Percentiles rank a stretch among this genome's conserved stretches.
These are phyloP conservation scores for Pseudorhiza aurosa DNA, from an alignment of 30 jellyfish, hydroid and myxozoan species.

Conservation along the genomic window DNA sequence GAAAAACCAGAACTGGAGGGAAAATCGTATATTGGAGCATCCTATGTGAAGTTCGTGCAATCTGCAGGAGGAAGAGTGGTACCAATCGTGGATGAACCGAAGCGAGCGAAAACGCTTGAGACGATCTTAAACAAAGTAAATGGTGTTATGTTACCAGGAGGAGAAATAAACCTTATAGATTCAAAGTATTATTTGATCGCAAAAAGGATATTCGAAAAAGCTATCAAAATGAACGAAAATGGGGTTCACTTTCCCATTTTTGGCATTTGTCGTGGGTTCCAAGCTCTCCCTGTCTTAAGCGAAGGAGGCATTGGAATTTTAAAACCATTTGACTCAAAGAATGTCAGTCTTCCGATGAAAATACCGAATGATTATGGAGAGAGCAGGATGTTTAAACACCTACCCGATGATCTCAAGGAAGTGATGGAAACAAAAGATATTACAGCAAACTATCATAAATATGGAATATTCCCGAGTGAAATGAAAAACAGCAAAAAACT, in stretches of 20 bases:
- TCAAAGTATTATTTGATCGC: slow-evolving; percentile 59
- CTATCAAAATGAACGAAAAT: slow-evolving; percentile 34
- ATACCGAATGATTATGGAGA: slow-evolving; percentile 34
- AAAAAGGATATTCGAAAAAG: slow-evolving; percentile 40
- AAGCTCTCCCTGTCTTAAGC: slow-evolving; percentile 72
- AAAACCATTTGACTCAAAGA: slow-evolving; percentile 36
- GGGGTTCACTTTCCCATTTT: slow-evolving; percentile 63
- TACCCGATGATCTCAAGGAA: slow-evolving; percentile 47
- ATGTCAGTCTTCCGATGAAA: slow-evolving; percentile 64
- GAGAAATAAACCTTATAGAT: slow-evolving; percentile 68
- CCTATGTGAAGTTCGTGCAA: slow-evolving; percentile 86
- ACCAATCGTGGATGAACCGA: slow-evolving; percentile 80
- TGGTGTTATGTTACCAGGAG: slow-evolving; percentile 82
- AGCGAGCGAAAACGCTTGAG: slow-evolving; percentile 18
- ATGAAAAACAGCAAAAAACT: slow-evolving; percentile 6
- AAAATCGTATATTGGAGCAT: slow-evolving; percentile 85
- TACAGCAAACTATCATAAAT: slow-evolving; percentile 67
- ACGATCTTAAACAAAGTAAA: slow-evolving; percentile 17
- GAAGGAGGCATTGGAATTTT: slow-evolving; percentile 20
- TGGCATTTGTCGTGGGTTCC: slow-evolving; percentile 82
- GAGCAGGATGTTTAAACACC: slow-evolving; percentile 52
- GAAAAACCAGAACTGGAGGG: slow-evolving; percentile 56
- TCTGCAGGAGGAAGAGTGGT: slow-evolving; percentile 90
- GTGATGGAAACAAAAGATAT: slow-evolving; percentile 32
- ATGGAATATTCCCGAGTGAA: slow-evolving; percentile 67